Evolutionary conservation across 2,888 invertebrate genomes (phyloP).

Genomic region (Chymomyza amoena): DNA sequence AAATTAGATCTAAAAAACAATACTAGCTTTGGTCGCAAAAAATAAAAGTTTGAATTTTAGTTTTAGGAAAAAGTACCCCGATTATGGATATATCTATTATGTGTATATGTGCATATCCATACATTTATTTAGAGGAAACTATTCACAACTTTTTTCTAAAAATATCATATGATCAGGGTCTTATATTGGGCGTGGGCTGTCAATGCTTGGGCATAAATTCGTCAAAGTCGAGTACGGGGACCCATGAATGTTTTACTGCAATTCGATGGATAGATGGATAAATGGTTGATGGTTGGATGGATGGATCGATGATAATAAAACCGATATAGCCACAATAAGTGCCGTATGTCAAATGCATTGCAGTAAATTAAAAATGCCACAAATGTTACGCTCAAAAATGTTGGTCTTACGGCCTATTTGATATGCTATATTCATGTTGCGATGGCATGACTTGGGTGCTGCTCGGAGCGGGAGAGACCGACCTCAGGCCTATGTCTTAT

Average conservation of each 20-base stretch:
- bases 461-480: neutral
- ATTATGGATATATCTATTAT: too few relatives aligned
- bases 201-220: conserved; percentile 67
- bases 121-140: too few relatives aligned
- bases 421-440: conserved; percentile 47
- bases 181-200: conserved; percentile 37
- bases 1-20: too few relatives aligned
- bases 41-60: too few relatives aligned
- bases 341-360: conserved; percentile 59
- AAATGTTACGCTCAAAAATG: conserved; percentile 70
- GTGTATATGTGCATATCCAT: too few relatives aligned
- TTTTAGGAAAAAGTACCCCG: too few relatives aligned
- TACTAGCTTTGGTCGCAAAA: too few relatives aligned
- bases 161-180: neutral
- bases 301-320: conserved; percentile 56
- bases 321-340: conserved; percentile 68
- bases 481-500: neutral
- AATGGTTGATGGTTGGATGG: conserved; percentile 17
- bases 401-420: conserved; percentile 50
- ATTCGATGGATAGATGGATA: conserved; percentile 31
- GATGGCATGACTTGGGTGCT: conserved; percentile 11
- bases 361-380: conserved; percentile 71
- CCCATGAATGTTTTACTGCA: conserved; percentile 27
- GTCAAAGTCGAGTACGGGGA: conserved; percentile 43
- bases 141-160: neutral